phyloP scores from a whole-genome alignment of 2,113 vertebrate genomes.

The Castor canadensis region DNA sequence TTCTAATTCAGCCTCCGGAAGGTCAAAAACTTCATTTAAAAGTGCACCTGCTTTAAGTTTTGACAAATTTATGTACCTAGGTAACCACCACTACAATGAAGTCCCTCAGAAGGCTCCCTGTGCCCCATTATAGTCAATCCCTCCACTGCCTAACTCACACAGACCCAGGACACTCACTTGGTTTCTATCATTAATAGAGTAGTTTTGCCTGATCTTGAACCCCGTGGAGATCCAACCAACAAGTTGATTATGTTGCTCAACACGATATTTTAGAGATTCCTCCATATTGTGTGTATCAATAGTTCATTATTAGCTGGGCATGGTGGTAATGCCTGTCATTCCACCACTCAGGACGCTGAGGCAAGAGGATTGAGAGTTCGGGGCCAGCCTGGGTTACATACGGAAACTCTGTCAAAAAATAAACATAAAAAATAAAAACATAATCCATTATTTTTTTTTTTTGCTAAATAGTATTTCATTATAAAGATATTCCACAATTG shows the following conservation, averaged over 20 bases:
- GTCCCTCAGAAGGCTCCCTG: not conserved
- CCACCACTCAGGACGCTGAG: not conserved
- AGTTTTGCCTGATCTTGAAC: not conserved
- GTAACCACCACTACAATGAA: not conserved
- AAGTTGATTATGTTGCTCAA: not conserved
- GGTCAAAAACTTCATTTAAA: not conserved
- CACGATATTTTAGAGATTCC: not conserved
- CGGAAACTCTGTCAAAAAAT: not conserved
- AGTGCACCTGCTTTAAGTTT: not conserved
- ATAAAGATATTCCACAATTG: not conserved
- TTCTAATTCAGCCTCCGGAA: not conserved
- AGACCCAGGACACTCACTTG: not conserved
- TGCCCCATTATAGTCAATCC: not conserved
- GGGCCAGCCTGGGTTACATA: not conserved
- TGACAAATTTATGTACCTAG: not conserved
- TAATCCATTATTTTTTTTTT: not conserved
- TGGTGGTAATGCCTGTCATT: not conserved
- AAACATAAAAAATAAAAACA: not conserved
- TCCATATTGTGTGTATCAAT: not conserved
- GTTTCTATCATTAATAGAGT: not conserved
- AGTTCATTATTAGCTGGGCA: not conserved
- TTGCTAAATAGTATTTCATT: not conserved
- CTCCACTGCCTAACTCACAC: not conserved
- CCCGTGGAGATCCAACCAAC: not conserved
- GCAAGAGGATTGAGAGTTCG: not conserved